phyloP scores from a whole-genome alignment of 2,113 vertebrate species.

The Oenanthe melanoleuca region DNA sequence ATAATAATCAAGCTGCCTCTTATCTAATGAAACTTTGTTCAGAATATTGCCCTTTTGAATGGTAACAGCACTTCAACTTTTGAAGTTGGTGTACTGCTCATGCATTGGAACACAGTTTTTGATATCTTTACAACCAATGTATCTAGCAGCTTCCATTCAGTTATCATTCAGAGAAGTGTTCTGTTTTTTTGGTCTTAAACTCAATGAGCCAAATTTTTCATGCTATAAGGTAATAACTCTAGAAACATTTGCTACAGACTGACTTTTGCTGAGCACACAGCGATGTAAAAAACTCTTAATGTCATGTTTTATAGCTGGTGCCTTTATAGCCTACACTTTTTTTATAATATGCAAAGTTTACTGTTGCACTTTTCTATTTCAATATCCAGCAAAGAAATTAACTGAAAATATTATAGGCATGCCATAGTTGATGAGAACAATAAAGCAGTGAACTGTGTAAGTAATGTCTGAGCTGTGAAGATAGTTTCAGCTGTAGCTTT shows the following conservation, averaged over 20 bases:
- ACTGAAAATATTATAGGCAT: conserved; percentile 6
- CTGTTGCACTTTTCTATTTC: conserved; percentile 14
- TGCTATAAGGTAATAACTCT: not conserved
- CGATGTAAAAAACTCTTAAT: conserved; percentile 13
- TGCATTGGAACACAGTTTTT: not conserved
- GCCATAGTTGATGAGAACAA: not conserved
- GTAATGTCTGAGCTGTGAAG: not conserved
- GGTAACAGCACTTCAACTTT: not conserved
- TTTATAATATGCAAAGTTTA: not conserved
- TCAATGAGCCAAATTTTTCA: conserved; percentile 9
- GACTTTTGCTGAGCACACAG: conserved; percentile 17
- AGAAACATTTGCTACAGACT: conserved; percentile 4
- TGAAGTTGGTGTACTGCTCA: not conserved
- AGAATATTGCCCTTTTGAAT: not conserved
- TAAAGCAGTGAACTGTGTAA: conserved; percentile 9
- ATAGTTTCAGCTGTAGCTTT: not conserved
- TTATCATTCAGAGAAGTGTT: not conserved
- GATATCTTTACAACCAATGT: not conserved
- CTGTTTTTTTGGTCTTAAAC: conserved; percentile 1
- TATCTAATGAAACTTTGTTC: not conserved
- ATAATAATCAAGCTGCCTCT: not conserved
- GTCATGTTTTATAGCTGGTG: conserved; percentile 47
- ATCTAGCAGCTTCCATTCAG: not conserved
- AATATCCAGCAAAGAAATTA: conserved; percentile 34
- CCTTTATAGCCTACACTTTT: conserved; percentile 31